Evolutionary conservation across 2,113 vertebrate genomes (phyloP).

Genomic region (Mirza zaza): DNA sequence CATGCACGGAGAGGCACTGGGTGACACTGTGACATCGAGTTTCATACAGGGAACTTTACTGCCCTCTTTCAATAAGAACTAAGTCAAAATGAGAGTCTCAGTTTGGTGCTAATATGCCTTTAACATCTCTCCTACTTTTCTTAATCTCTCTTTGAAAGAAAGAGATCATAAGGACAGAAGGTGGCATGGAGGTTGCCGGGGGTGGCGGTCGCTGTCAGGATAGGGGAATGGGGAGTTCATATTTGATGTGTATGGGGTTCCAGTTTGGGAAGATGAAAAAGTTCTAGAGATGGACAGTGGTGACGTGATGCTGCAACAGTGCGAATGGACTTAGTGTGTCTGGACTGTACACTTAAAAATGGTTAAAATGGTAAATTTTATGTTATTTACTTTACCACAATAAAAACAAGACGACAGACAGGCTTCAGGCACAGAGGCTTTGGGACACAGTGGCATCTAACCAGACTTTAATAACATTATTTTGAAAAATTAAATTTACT

Average conservation of each 20-base stretch:
- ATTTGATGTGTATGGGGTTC: background rate
- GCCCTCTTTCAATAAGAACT: background rate
- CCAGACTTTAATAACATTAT: background rate
- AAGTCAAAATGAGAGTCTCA: background rate
- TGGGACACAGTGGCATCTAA: background rate
- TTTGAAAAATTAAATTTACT: background rate
- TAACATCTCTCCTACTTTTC: background rate
- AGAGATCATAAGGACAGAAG: background rate
- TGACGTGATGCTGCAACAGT: too few relatives aligned
- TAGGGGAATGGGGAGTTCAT: too few relatives aligned
- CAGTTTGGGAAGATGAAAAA: background rate
- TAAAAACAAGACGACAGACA: background rate
- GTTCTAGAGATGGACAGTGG: background rate
- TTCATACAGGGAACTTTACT: background rate
- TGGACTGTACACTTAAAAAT: background rate
- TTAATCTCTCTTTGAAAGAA: background rate
- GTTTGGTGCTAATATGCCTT: background rate
- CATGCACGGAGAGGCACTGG: rapidly evolving
- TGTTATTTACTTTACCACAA: background rate
- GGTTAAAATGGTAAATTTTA: background rate
- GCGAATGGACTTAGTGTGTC: background rate
- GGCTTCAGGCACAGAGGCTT: background rate
- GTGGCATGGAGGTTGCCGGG: background rate
- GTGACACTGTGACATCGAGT: rapidly evolving
- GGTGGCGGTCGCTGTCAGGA: background rate